Conservation (phyloP, 2,797 vertebrate species). For the Gambusia yucatana region DNA sequence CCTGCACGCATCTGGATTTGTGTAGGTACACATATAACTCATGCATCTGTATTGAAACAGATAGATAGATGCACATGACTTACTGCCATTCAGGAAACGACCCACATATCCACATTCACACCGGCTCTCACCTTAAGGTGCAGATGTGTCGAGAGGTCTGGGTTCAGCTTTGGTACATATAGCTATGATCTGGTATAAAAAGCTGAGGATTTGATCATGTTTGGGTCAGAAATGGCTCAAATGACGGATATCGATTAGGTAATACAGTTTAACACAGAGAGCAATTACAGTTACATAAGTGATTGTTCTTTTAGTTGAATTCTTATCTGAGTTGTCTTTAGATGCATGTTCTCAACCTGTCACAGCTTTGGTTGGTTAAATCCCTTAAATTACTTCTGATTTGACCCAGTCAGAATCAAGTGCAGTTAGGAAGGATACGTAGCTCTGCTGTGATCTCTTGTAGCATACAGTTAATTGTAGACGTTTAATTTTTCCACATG, state of each 20-base stretch:
- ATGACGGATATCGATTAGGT: neutral
- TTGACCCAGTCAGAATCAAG: conserved; percentile 13
- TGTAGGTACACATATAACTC: neutral
- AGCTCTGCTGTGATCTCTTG: neutral
- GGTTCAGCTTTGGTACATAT: conserved; percentile 16
- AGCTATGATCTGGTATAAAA: neutral
- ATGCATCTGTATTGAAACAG: conserved; percentile 11
- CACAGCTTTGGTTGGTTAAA: neutral
- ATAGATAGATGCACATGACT: conserved; percentile 13
- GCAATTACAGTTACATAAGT: neutral
- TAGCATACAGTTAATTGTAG: neutral
- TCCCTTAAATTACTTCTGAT: neutral
- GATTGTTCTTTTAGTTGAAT: neutral
- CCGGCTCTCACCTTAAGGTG: neutral
- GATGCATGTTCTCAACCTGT: neutral
- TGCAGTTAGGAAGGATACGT: neutral
- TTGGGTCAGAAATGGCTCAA: neutral
- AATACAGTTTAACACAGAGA: neutral
- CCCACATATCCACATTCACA: neutral
- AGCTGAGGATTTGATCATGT: conserved; percentile 21
- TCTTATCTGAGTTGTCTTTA: neutral
- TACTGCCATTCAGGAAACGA: conserved; percentile 17
- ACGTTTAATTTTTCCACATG: neutral
- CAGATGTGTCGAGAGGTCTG: conserved; percentile 36
- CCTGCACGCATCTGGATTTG: conserved; percentile 4